phyloP scores from a whole-genome alignment of 2,797 vertebrate genomes.

The Manis pentadactyla region DNA sequence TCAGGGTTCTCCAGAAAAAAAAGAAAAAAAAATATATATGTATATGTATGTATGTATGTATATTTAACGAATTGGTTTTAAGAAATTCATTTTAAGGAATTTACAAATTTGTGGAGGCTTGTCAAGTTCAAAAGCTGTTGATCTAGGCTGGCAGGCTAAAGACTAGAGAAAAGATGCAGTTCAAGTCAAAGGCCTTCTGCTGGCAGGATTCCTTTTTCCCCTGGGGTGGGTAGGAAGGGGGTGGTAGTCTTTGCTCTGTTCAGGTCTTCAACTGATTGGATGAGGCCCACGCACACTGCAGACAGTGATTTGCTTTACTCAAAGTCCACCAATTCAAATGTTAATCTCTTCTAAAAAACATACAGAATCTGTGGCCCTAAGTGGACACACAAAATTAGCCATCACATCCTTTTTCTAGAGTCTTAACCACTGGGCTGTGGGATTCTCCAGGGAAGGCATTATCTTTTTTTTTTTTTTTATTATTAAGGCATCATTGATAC shows the following conservation, averaged over 20 bases:
- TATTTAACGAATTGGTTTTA: background rate
- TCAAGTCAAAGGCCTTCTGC: background rate
- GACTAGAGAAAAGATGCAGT: background rate
- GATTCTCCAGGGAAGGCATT: background rate
- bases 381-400: background rate
- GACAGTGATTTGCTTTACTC: background rate
- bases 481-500: too few species aligned
- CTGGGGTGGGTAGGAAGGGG: background rate
- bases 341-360: background rate
- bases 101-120: background rate
- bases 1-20: background rate
- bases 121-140: background rate
- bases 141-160: background rate
- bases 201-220: background rate
- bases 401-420: background rate
- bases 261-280: background rate
- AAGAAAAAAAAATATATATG: background rate
- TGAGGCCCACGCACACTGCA: background rate
- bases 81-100: background rate
- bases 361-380: background rate
- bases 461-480: background rate
- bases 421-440: background rate
- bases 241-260: background rate
- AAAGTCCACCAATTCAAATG: background rate
- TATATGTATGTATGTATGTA: background rate